Conservation (phyloP, 2,797 vertebrate species). For the Melanotaenia maccullochi region DNA sequence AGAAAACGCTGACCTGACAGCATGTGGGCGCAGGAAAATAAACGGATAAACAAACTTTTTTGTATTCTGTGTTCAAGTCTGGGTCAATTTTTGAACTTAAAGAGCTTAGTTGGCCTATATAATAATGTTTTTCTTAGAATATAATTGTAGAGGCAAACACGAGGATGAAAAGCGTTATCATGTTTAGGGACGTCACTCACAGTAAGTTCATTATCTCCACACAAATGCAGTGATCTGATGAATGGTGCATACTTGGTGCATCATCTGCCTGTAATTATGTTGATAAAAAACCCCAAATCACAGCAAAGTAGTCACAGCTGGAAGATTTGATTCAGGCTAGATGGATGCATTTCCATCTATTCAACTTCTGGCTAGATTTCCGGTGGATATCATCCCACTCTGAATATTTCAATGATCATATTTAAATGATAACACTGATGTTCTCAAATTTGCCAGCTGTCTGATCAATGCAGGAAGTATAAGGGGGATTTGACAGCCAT, state of each 20-base stretch:
- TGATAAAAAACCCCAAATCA: neutral
- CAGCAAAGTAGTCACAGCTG: neutral
- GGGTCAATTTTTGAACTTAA: neutral
- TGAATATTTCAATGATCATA: too few relatives aligned
- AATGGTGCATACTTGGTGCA: neutral
- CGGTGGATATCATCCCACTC: too few relatives aligned
- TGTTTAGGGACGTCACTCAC: neutral
- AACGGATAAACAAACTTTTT: too few relatives aligned
- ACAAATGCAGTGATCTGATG: neutral
- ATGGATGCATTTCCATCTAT: neutral
- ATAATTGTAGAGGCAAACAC: neutral
- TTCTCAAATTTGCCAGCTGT: neutral
- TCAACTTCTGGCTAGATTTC: neutral
- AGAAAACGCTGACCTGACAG: too few relatives aligned
- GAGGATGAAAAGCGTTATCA: neutral
- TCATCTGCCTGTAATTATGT: conserved; percentile 1
- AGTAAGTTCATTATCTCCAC: neutral
- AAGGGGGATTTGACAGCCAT: conserved; percentile 10
- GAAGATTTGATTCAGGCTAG: neutral
- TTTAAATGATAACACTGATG: neutral
- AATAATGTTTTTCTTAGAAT: neutral
- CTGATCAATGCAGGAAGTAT: neutral
- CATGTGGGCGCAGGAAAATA: too few relatives aligned
- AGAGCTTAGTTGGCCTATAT: neutral
- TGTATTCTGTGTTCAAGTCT: too few relatives aligned